Evolutionary conservation across 2,113 vertebrate species (phyloP).

Genomic region (Hucho hucho): DNA sequence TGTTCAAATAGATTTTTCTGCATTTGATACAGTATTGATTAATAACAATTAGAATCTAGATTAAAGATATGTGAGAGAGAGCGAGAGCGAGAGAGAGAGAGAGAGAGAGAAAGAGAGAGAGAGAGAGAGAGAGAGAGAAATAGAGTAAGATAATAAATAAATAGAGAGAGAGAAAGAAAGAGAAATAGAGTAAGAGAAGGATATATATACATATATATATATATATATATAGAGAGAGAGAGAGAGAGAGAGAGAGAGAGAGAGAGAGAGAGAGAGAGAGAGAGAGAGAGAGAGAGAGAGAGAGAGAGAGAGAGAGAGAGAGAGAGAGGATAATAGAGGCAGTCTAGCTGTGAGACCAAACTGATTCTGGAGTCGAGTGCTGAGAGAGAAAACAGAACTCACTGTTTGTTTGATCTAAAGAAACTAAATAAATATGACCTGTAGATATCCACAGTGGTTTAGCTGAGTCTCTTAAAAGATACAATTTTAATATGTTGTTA

Average conservation of each 20-base stretch:
- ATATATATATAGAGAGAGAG: too few relatives aligned
- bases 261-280: not conserved
- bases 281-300: too few relatives aligned
- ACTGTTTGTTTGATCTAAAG: not conserved
- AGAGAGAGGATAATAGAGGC: too few relatives aligned
- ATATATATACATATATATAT: too few relatives aligned
- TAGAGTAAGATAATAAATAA: too few relatives aligned
- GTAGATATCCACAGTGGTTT: too few relatives aligned
- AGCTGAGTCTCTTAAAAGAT: not conserved
- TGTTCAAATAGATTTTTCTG: not conserved
- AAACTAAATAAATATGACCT: not conserved
- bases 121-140: too few relatives aligned
- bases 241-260: not conserved
- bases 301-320: too few relatives aligned
- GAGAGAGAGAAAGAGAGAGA: not conserved
- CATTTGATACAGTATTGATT: not conserved
- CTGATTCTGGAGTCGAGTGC: too few relatives aligned
- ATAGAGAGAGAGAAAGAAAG: too few relatives aligned
- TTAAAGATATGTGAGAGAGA: not conserved
- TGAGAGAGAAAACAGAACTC: too few relatives aligned
- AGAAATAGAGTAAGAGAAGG: too few relatives aligned
- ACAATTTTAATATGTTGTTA: not conserved
- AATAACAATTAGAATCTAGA: not conserved
- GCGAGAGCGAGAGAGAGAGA: not conserved
- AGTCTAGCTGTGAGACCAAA: not conserved